Conservation (phyloP, 2,888 invertebrate genomes). For the Oeneis ivallda region DNA sequence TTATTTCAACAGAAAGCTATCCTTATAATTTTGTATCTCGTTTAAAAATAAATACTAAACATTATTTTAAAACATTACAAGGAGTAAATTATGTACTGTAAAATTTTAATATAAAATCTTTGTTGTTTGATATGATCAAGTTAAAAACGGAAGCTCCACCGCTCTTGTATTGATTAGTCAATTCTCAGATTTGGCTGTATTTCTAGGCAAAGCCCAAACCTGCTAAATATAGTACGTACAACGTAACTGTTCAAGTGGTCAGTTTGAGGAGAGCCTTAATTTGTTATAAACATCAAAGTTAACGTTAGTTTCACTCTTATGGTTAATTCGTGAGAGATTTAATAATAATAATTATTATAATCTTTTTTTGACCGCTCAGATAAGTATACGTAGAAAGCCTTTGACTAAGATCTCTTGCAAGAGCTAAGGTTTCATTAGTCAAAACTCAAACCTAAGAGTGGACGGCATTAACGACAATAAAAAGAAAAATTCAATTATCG, state of each 20-base stretch:
- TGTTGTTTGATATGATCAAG: not conserved
- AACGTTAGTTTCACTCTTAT: too few relatives aligned
- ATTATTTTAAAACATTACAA: conserved; percentile 79
- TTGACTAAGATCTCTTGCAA: too few relatives aligned
- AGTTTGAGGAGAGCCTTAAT: too few relatives aligned
- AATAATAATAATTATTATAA: too few relatives aligned
- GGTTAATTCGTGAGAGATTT: too few relatives aligned
- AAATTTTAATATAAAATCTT: conserved; percentile 21
- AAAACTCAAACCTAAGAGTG: not conserved
- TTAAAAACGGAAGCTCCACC: not conserved
- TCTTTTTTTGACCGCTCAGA: too few relatives aligned
- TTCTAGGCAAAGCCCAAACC: too few relatives aligned
- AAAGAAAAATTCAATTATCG: conserved; percentile 24
- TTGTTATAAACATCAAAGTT: too few relatives aligned
- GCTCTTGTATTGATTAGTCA: not conserved
- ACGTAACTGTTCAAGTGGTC: too few relatives aligned
- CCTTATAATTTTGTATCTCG: conserved; percentile 42
- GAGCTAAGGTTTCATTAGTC: not conserved
- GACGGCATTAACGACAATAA: not conserved
- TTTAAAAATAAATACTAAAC: conserved; percentile 56
- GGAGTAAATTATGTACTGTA: conserved; percentile 71
- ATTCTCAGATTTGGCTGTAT: not conserved
- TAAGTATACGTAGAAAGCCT: too few relatives aligned
- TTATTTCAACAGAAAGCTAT: conserved; percentile 43
- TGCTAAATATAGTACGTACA: too few relatives aligned